Conservation (phyloP, 2,113 vertebrate genomes). For the Corythoichthys intestinalis region DNA sequence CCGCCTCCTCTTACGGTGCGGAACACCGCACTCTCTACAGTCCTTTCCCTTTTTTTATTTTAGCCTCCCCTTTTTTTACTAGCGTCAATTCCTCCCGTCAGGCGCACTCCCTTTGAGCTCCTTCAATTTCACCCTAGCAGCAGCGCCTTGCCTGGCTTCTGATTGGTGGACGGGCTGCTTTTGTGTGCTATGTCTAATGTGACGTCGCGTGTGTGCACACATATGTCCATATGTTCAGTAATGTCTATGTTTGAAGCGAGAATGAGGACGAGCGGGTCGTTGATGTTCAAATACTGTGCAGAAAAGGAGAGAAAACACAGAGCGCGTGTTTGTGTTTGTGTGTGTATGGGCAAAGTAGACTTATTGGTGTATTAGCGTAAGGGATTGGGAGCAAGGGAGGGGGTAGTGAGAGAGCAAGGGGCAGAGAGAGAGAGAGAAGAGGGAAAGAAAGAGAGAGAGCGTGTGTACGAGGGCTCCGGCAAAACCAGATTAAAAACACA, state of each 20-base stretch:
- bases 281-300: conserved; percentile 61
- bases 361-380: conserved; percentile 56
- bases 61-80: conserved; percentile 27
- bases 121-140: conserved; percentile 77
- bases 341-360: conserved; percentile 56
- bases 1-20: conserved; percentile 31
- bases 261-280: conserved; percentile 12
- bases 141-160: conserved; percentile 58
- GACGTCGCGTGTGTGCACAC: conserved; percentile 61
- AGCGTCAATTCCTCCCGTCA: conserved; percentile 16
- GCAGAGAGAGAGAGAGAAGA: conserved; percentile 34
- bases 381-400: conserved; percentile 35
- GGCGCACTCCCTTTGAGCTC: conserved; percentile 38
- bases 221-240: conserved; percentile 27
- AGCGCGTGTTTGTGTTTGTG: conserved; percentile 32
- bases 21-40: background rate
- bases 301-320: conserved; percentile 43
- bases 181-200: conserved; percentile 74
- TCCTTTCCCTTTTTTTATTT: conserved; percentile 25
- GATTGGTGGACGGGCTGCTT: conserved; percentile 71
- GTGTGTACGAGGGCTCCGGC: conserved; percentile 70
- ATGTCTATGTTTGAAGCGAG: conserved; percentile 54
- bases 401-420: conserved; percentile 38
- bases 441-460: conserved; percentile 34
- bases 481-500: conserved; percentile 79